Evolutionary conservation across 2,888 invertebrate species (phyloP), one percentile per base, ranked within the genome.

Genomic region (Dexiosoma caninum): DNA sequence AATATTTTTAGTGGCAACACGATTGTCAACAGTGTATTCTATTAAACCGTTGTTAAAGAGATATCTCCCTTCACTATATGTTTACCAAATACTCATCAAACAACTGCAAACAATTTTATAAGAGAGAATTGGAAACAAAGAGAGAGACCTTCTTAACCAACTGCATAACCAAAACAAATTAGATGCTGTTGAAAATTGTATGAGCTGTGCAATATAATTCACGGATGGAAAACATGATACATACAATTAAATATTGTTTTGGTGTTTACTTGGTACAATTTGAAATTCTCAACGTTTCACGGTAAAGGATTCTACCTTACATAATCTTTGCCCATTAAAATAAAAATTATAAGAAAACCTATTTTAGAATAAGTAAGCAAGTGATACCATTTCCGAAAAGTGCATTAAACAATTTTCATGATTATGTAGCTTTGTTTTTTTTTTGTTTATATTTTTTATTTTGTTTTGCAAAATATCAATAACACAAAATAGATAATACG

Each of bases 161-260:
- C 78, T 84, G 83, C 83, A 79, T 85, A 87, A 88, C 84, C 87
- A 88, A 88, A 88, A 88, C 88, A 88, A 88, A 87, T 85, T 84
- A n/a, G 23, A 59, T 85, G 84, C 84, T 67, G 72, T 77, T 86
- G 83, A 86, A 84, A 71, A 82, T 77, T 66, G 44, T 21, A 76
- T 66, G 70, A 76, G 62, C 51, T 67, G 35, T 59, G 57, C 66
- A 49, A n/a, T n/a, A n/a, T n/a, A n/a, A n/a, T n/a, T n/a, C n/a
- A n/a, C n/a, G n/a, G n/a, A n/a, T n/a, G n/a, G n/a, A n/a, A n/a
- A n/a, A n/a, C n/a, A n/a, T n/a, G n/a, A n/a, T n/a, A n/a, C n/a
- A n/a, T n/a, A n/a, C n/a, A n/a, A n/a, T n/a, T n/a, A n/a, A n/a
- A n/a, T n/a, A n/a, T n/a, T n/a, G n/a, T n/a, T n/a, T n/a, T n/a